A percentile compares a stretch with the other conserved stretches of the same genome.
phyloP scores from a whole-genome alignment of 1,140 invertebrate species.

The Ostrea denselamellosa region DNA sequence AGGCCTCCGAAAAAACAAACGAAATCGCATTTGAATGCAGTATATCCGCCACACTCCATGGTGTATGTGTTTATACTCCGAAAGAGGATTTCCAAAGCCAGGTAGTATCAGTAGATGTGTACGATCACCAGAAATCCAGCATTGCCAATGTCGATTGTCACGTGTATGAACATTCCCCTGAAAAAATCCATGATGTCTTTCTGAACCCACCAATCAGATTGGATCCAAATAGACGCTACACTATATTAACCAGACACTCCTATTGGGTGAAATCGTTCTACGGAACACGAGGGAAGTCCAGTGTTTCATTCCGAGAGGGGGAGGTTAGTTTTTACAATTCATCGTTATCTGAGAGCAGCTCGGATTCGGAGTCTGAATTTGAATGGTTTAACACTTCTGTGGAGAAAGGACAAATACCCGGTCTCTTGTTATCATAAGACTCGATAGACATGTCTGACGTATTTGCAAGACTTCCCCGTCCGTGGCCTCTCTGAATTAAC shows the following conservation, averaged over 20 bases:
- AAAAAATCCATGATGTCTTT: neutral
- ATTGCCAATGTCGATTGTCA: neutral
- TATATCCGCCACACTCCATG: neutral
- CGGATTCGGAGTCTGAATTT: neutral
- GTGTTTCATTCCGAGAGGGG: neutral
- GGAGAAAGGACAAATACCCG: neutral
- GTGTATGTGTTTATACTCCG: neutral
- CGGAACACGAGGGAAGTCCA: neutral
- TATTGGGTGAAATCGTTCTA: conserved; percentile 2
- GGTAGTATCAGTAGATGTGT: neutral
- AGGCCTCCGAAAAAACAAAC: neutral
- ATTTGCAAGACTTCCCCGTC: neutral
- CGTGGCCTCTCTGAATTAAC: neutral
- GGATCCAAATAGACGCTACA: conserved; percentile 11
- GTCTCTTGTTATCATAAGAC: neutral
- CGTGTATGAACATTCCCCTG: neutral
- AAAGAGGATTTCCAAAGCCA: neutral
- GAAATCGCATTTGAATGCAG: conserved; percentile 16
- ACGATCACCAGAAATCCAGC: conserved; percentile 1
- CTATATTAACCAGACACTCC: neutral
- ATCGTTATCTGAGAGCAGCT: neutral
- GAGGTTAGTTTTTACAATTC: neutral
- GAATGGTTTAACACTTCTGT: neutral
- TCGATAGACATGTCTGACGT: neutral
- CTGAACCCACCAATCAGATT: neutral